Percentiles rank a stretch among this genome's conserved stretches.
Conservation (phyloP, 2,113 vertebrate species). For the Cyprinodon tularosa region DNA sequence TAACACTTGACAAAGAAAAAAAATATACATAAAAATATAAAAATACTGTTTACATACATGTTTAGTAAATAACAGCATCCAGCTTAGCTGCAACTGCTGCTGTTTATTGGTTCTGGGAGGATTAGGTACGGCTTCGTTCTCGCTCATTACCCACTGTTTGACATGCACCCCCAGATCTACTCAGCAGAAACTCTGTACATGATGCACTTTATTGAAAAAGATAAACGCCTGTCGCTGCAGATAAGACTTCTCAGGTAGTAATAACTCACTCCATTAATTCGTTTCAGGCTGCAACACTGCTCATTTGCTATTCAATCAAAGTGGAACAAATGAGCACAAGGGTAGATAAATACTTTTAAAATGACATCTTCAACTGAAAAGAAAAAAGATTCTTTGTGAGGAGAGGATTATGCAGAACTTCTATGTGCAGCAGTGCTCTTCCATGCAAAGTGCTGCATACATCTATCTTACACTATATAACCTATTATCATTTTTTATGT, state of each 20-base stretch:
- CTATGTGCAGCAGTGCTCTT: background rate
- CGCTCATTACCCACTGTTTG: constrained; percentile 56
- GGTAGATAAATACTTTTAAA: constrained; percentile 37
- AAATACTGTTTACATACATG: background rate
- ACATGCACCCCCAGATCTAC: constrained; percentile 23
- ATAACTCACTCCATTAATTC: constrained; percentile 77
- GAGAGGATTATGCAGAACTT: background rate
- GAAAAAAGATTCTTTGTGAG: constrained; percentile 4
- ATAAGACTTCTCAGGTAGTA: constrained; percentile 69
- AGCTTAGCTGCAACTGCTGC: constrained; percentile 13
- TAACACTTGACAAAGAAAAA: background rate
- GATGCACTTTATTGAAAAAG: constrained; percentile 72
- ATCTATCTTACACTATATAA: background rate
- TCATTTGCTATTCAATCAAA: constrained; percentile 56
- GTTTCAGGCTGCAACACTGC: constrained; percentile 49
- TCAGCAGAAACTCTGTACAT: constrained; percentile 63
- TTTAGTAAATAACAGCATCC: constrained; percentile 26
- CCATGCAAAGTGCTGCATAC: background rate
- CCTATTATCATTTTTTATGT: background rate
- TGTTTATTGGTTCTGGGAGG: constrained; percentile 45
- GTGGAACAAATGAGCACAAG: constrained; percentile 37
- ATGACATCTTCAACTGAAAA: constrained; percentile 9
- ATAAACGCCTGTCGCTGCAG: constrained; percentile 63
- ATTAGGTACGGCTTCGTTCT: constrained; percentile 26
- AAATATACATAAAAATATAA: background rate